Conservation (phyloP, 1,140 invertebrate species). For the Panulirus ornatus region DNA sequence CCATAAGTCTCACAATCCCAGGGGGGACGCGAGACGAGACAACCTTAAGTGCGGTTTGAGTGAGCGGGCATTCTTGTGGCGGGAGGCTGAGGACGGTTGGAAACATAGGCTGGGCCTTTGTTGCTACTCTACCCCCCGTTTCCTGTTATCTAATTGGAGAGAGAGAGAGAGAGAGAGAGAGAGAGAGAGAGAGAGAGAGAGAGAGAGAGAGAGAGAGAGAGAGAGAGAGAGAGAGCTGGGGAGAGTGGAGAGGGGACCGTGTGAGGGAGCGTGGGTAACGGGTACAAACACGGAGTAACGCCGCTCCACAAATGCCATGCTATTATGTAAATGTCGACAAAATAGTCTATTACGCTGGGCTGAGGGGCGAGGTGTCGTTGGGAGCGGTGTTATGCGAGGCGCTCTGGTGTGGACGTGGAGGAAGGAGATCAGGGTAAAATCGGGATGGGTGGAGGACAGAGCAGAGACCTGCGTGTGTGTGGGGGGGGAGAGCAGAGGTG, state of each 20-base stretch:
- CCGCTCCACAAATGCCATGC: not conserved
- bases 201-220: too few relatives aligned
- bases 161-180: not conserved
- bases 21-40: too few relatives aligned
- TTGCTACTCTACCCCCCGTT: too few relatives aligned
- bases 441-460: not conserved
- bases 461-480: not conserved
- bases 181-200: not conserved
- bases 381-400: not conserved
- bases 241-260: not conserved
- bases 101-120: too few relatives aligned
- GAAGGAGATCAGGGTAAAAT: not conserved
- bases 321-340: slow-evolving; percentile 15
- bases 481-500: not conserved
- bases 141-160: too few relatives aligned
- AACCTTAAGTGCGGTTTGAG: too few relatives aligned
- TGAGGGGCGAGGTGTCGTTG: not conserved
- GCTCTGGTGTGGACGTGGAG: not conserved
- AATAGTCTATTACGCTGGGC: slow-evolving; percentile 2
- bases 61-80: too few relatives aligned
- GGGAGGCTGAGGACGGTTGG: too few relatives aligned
- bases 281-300: not conserved
- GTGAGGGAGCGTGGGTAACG: not conserved
- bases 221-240: too few relatives aligned
- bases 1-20: too few relatives aligned